Evolutionary conservation across 2,797 vertebrate species (phyloP).

Genomic region (Coreius guichenoti): DNA sequence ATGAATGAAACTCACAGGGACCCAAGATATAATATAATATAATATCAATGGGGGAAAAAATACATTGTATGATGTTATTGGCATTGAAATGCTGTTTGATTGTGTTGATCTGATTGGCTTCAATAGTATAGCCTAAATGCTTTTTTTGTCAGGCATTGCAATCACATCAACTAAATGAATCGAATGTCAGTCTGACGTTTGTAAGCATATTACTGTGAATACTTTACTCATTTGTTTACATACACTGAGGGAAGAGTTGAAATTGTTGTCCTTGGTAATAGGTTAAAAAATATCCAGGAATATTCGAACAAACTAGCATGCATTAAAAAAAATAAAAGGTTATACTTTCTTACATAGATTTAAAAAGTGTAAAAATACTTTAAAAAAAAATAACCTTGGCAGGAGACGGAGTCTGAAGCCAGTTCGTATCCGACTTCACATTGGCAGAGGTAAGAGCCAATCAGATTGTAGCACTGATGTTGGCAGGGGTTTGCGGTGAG

Average conservation of each 20-base stretch:
- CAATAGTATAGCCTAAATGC: neutral
- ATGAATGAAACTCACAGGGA: neutral
- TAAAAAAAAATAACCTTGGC: conserved; percentile 78
- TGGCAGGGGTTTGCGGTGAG: conserved; percentile 68
- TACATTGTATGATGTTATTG: neutral
- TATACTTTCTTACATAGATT: neutral
- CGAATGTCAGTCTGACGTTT: neutral
- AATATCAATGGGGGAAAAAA: neutral
- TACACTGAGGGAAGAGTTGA: neutral
- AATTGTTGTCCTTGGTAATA: no score
- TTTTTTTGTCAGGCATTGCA: neutral
- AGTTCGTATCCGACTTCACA: conserved; percentile 86
- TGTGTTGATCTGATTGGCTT: neutral
- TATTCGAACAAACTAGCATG: neutral
- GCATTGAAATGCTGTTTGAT: neutral
- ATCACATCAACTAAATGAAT: neutral
- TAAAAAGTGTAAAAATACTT: neutral
- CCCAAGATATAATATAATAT: neutral
- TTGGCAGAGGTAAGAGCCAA: conserved; percentile 82
- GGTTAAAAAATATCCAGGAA: neutral
- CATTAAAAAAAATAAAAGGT: no score
- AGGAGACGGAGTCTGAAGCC: conserved; percentile 83
- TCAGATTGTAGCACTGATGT: conserved; percentile 83
- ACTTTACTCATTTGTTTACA: neutral
- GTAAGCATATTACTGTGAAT: neutral